These are phyloP conservation scores for Archivesica marissinica DNA, from an alignment of 1,140 invertebrate species.

Conservation along the genomic window DNA sequence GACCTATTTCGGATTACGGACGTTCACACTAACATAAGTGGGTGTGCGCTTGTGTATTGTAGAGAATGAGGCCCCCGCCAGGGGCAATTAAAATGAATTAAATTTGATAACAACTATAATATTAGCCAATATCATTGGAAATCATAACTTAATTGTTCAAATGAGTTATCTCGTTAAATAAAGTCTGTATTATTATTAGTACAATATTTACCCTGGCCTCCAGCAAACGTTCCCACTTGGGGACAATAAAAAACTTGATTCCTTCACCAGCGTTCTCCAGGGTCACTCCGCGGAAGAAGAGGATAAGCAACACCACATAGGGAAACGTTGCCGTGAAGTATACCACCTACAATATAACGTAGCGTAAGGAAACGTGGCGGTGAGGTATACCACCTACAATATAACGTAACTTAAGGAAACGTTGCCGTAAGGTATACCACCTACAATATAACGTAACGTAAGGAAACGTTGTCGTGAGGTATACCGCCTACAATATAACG, in stretches of 20 bases:
- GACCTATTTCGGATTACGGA: no score
- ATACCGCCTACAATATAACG: slow-evolving; percentile 91
- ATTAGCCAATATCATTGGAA: no score
- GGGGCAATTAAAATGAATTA: no score
- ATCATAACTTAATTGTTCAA: no score
- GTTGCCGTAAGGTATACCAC: slow-evolving; percentile 99
- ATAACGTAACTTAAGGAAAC: slow-evolving; percentile 96
- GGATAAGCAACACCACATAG: slow-evolving; percentile 96
- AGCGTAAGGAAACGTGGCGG: slow-evolving; percentile 98
- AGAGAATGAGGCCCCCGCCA: no score
- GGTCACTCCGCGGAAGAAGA: slow-evolving; percentile 96
- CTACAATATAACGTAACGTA: slow-evolving; percentile 91
- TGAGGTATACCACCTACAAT: slow-evolving; percentile 97
- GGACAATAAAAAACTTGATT: slow-evolving; percentile 94
- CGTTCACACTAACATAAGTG: no score
- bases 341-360: slow-evolving; percentile 91
- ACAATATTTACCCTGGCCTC: slow-evolving; percentile 70
- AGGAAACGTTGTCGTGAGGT: slow-evolving; percentile 99
- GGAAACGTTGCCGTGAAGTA: slow-evolving; percentile 99
- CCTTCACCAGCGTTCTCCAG: slow-evolving; percentile 96
- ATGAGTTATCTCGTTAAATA: no score
- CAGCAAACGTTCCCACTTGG: slow-evolving; percentile 89
- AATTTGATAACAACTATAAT: no score
- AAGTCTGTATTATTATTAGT: no score
- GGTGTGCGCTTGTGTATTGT: no score